Evolutionary conservation across 2,113 vertebrate species (phyloP), one percentile per base, ranked within the genome.

Genomic region (Zonotrichia leucophrys): DNA sequence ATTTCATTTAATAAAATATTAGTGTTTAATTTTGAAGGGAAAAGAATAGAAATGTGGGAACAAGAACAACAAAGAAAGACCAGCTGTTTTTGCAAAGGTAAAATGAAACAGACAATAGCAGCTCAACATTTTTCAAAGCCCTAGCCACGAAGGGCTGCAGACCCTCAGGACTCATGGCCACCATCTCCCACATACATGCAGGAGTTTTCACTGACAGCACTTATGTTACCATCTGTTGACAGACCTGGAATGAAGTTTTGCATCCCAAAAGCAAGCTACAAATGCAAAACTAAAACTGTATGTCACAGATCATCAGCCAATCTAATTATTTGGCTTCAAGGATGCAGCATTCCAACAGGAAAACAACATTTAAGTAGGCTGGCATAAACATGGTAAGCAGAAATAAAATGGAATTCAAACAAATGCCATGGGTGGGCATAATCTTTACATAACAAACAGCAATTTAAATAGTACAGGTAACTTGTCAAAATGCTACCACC

Each of bases 1-100:
- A 92, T 95, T 92, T 91, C 60, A 75, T 95, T 85, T 87, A 95
- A 90, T 92, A 87, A 90, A 92, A 64, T 27, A 62, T 69, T 73
- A 85, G 37, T 44, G 35, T 27, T 90, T 73, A n/a, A 87, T 85
- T 95, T 85, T 83, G 76, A 90, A 83, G 17, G 15, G 3, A 11
- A 72, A 81, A 78, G 28, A 83, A 89, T 56, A 89, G 62, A 68
- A 92, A 75, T 3, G 28, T 6, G 4, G 39, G 10, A 89, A 75
- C 42, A 37, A 37, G 37, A 37, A 37, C 37, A 37, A 37, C 37
- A 66, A 91, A 87, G 70, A 66, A 94, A 89, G 16, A 87, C 12
- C 50, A 83, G 41, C 62, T 90, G 37, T 30, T 95, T 91, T 53
- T 5, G 2, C 41, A 69, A 83, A 87, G 37, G 50, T 92, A 47